Evolutionary conservation across 2,888 invertebrate species (phyloP), one percentile per base, ranked within the genome.

Genomic region (Buathra laborator): DNA sequence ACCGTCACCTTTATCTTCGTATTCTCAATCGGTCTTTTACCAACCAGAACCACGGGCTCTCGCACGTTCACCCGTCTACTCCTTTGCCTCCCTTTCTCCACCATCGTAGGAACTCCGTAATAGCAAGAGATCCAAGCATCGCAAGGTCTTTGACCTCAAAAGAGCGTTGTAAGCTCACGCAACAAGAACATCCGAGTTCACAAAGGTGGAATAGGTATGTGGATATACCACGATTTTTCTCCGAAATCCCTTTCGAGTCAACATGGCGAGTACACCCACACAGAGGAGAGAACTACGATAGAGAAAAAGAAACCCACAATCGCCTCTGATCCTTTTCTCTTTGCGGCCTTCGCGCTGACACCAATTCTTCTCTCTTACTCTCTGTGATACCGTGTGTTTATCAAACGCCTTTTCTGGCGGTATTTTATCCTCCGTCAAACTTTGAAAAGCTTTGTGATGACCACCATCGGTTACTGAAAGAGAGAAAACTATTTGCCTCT

Each of bases 71-170:
- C 24, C 56, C 10, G 56, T 19, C 19, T 9, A 24, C 56, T 56
- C 56, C 24, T 56, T 56, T 56, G 56, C 62, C 37, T 29, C 32
- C 14, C 3, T 2, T 32, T n/a, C 1, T 29, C n/a, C 32, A 3
- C 62, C 2, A 12, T 14, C 24, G 10, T 24, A 14, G 6, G 9
- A 14, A 62, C 29, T 12, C 32, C n/a, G 62, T 62, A 24, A 32
- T 32, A 24, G 62, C 62, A 2, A 32, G 62, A 62, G 14, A 62
- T 62, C 62, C 29, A 62, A 62, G 62, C 32, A 24, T 62, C 32
- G 14, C 12, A 32, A 10, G 62, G 16, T 62, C 62, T 62, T 62
- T 62, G 62, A 62, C 32, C 32, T 62, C 62, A 62, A 29, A 62
- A 62, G 62, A 14, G 14, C 10, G 53, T 19, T 10, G 53, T 53